phyloP scores from a whole-genome alignment of 2,797 vertebrate species.

The Neopelma chrysocephalum region DNA sequence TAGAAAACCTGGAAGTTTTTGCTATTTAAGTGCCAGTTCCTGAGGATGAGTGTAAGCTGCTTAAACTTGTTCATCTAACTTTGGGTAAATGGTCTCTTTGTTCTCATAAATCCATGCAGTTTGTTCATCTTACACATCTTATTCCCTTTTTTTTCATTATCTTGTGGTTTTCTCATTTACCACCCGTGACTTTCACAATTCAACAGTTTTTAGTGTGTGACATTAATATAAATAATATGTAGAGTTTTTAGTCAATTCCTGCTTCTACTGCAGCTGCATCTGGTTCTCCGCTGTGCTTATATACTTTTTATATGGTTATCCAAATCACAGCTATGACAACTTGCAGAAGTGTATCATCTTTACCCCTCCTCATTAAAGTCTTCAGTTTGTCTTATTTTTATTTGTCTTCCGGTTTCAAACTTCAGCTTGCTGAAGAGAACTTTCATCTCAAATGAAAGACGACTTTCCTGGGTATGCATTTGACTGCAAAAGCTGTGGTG shows the following conservation, averaged over 20 bases:
- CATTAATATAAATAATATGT: not conserved
- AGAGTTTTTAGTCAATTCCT: not conserved
- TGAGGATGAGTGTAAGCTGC: not conserved
- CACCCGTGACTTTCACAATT: not conserved
- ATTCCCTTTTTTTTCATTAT: not conserved
- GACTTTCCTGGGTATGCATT: not conserved
- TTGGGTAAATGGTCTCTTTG: not conserved
- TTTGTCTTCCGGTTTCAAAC: not conserved
- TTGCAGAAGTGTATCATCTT: not conserved
- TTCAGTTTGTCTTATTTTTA: not conserved
- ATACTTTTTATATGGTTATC: not conserved
- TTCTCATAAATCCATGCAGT: not conserved
- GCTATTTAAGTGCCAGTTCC: not conserved
- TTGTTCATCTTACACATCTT: not conserved
- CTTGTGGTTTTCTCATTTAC: not conserved
- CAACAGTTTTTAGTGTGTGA: not conserved
- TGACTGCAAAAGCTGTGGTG: not conserved
- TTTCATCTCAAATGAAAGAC: not conserved
- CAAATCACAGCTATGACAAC: not conserved
- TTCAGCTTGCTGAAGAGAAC: not conserved
- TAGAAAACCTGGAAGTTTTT: not conserved
- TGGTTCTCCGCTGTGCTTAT: not conserved
- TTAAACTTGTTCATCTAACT: not conserved
- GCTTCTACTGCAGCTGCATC: not conserved
- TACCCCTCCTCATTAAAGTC: not conserved